Conservation (phyloP, 1,140 invertebrate genomes). For the Drosophila nebulosa region DNA sequence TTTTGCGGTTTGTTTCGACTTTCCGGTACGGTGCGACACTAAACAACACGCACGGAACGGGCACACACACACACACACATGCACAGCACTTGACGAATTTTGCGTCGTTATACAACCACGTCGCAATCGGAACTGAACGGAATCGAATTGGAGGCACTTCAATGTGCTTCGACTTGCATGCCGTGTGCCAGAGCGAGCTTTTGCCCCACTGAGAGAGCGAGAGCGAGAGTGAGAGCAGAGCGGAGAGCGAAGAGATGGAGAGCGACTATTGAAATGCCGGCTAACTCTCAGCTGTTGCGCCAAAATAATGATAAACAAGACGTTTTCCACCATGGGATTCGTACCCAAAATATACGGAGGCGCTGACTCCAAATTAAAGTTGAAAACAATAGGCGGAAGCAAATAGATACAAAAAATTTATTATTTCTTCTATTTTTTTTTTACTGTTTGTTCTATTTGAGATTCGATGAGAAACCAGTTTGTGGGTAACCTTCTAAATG, state of each 20-base stretch:
- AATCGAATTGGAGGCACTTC: constrained; percentile 3
- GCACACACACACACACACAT: constrained; percentile 10
- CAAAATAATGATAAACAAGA: constrained; percentile 51
- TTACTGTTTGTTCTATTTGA: constrained; percentile 8
- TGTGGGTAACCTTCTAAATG: constrained; percentile 65
- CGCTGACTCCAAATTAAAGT: constrained; percentile 45
- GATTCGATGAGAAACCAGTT: constrained; percentile 44
- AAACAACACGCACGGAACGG: neutral
- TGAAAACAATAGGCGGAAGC: constrained; percentile 64
- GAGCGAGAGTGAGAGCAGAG: neutral
- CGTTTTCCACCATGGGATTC: constrained; percentile 31
- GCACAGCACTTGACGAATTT: constrained; percentile 20
- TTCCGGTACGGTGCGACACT: constrained; percentile 12
- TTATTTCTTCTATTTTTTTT: constrained; percentile 9
- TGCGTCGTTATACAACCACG: constrained; percentile 79
- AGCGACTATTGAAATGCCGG: constrained; percentile 40
- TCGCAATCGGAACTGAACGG: constrained; percentile 66
- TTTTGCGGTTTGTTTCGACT: constrained; percentile 24
- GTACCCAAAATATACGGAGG: neutral
- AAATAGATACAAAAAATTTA: constrained; percentile 21
- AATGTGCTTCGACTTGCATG: constrained; percentile 1
- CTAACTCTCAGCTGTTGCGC: constrained; percentile 43
- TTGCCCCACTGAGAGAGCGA: neutral
- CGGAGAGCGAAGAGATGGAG: neutral
- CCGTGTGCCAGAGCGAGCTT: constrained; percentile 24